phyloP scores from a whole-genome alignment of 2,888 invertebrate species.

The Quadriops clusia region DNA sequence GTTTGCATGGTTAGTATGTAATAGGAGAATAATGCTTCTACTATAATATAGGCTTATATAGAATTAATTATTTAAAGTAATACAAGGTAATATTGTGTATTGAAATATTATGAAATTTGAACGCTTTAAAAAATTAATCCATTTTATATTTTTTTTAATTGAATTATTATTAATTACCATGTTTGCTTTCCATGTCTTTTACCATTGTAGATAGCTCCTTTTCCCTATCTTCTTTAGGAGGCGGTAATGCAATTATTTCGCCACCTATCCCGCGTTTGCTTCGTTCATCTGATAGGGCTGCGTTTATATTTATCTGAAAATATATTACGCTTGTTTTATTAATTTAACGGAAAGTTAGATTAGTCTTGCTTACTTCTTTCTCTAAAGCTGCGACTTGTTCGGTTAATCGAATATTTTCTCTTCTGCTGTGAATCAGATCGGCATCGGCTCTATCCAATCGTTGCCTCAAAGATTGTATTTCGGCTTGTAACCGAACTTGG shows the following conservation, averaged over 20 bases:
- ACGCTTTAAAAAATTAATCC: no score
- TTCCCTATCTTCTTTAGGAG: conserved; percentile 35
- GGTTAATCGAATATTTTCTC: conserved; percentile 65
- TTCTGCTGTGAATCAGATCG: conserved; percentile 65
- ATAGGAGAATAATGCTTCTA: no score
- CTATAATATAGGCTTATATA: no score
- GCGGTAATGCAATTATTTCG: conserved; percentile 28
- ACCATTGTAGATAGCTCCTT: conserved; percentile 64
- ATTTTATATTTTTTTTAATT: no score
- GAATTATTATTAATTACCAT: conserved; percentile 47
- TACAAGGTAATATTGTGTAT: no score
- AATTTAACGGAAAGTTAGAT: neutral
- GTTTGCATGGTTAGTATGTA: no score
- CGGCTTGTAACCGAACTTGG: conserved; percentile 59
- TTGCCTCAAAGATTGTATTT: conserved; percentile 62
- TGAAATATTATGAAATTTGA: no score
- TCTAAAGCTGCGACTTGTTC: conserved; percentile 71
- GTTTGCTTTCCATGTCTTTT: conserved; percentile 70
- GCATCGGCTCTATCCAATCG: conserved; percentile 69
- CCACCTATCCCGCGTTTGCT: conserved; percentile 22
- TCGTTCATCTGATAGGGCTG: conserved; percentile 31
- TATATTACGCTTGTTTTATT: no score
- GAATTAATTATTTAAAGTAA: no score
- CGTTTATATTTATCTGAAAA: conserved; percentile 29
- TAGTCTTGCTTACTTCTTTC: conserved; percentile 53